Evolutionary conservation across 2,888 invertebrate species (phyloP).

Genomic region (Lithophane leautieri): DNA sequence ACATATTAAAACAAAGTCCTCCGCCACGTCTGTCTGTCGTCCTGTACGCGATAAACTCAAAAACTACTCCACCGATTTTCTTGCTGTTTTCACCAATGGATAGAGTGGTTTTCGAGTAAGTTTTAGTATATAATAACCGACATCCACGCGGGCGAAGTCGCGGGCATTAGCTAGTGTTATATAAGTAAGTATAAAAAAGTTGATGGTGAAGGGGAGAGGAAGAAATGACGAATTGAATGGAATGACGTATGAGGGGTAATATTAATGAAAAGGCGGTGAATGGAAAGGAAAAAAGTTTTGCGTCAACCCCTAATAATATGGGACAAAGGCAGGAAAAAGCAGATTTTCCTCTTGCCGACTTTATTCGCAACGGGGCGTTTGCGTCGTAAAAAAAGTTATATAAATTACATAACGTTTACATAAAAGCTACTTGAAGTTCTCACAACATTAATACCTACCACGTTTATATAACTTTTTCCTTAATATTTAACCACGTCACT

Average conservation of each 20-base stretch:
- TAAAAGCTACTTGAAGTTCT: background rate
- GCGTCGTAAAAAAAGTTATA: background rate
- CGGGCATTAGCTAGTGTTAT: no score
- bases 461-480: background rate
- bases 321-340: background rate
- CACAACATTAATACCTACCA: background rate
- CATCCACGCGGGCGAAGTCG: no score
- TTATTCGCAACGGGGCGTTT: background rate
- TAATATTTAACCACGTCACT: background rate
- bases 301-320: background rate
- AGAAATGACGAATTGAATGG: background rate
- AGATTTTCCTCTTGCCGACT: background rate
- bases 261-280: background rate
- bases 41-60: no score
- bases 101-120: no score
- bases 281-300: background rate
- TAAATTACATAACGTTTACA: background rate
- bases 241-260: background rate
- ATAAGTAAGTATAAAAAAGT: no score
- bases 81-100: no score
- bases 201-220: background rate
- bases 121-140: no score
- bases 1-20: no score
- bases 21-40: no score
- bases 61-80: no score